A percentile compares a stretch with the other conserved stretches of the same genome.
Conservation (phyloP, 2,888 invertebrate species). For the Diplazon laetatorius region DNA sequence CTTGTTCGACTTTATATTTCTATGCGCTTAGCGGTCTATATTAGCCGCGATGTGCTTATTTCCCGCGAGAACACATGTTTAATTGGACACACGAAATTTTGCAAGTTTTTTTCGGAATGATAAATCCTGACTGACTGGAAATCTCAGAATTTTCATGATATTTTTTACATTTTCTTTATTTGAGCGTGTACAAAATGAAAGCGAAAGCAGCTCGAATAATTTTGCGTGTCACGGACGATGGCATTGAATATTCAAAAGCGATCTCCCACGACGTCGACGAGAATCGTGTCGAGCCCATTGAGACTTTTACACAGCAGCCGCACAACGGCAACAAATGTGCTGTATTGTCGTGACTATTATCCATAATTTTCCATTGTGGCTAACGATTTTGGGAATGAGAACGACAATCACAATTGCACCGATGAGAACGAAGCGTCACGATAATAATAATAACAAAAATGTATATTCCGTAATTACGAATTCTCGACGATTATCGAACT, state of each 20-base stretch:
- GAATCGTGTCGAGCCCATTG: constrained; percentile 59
- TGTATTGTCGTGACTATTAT: constrained; percentile 53
- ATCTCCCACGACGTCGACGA: constrained; percentile 65
- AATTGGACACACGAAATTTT: too few species aligned
- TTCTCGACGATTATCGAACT: too few species aligned
- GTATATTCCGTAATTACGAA: too few species aligned
- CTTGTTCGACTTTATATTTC: too few species aligned
- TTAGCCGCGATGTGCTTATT: too few species aligned
- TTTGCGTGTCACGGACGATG: constrained; percentile 66
- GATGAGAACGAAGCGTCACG: constrained; percentile 14
- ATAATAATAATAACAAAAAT: neutral
- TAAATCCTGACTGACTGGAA: too few species aligned
- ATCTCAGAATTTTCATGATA: too few species aligned
- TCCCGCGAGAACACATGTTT: too few species aligned
- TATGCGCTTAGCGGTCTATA: too few species aligned
- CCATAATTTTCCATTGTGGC: constrained; percentile 58
- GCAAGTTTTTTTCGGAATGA: too few species aligned
- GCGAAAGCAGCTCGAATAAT: constrained; percentile 27
- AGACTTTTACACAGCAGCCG: constrained; percentile 30
- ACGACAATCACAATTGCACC: constrained; percentile 27
- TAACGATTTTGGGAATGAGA: constrained; percentile 45
- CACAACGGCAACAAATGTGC: constrained; percentile 27
- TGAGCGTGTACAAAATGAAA: neutral
- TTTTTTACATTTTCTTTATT: neutral
- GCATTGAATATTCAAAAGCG: constrained; percentile 64